Evolutionary conservation across 2,888 invertebrate species (phyloP).

Genomic region (Punctoribates punctum): DNA sequence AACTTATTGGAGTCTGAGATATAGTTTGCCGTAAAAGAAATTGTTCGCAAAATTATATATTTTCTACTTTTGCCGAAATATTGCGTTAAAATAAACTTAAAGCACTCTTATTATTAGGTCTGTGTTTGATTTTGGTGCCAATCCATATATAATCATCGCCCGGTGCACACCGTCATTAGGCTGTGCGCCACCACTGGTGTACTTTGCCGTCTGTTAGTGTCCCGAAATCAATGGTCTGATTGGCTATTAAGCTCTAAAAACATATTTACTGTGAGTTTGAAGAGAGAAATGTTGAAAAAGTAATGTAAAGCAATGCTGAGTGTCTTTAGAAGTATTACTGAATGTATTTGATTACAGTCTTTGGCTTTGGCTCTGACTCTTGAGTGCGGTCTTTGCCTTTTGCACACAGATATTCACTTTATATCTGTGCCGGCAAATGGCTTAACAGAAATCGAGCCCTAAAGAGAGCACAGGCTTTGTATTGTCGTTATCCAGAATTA

Average conservation of each 20-base stretch:
- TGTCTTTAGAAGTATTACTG: conserved; percentile 5
- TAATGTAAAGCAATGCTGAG: not conserved
- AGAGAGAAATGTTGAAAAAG: conserved; percentile 1
- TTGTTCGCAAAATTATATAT: too few relatives aligned
- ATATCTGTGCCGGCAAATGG: conserved; percentile 15
- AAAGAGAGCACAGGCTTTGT: conserved; percentile 23
- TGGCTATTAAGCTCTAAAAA: conserved; percentile 33
- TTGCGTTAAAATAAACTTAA: too few relatives aligned
- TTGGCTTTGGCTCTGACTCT: conserved; percentile 5
- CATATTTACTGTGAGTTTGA: conserved; percentile 36
- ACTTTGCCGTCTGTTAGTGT: not conserved
- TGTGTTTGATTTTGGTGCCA: conserved; percentile 33
- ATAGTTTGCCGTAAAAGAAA: too few relatives aligned
- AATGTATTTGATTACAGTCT: conserved; percentile 31
- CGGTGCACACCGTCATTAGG: conserved; percentile 13
- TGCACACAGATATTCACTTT: not conserved
- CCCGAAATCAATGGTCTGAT: not conserved
- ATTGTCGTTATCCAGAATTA: conserved; percentile 9
- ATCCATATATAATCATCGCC: conserved; percentile 28
- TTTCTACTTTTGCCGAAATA: too few relatives aligned
- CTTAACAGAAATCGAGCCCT: conserved; percentile 17
- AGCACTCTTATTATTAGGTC: too few relatives aligned
- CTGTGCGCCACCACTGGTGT: not conserved
- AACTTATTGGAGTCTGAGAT: not conserved
- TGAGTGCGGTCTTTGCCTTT: conserved; percentile 26